These are phyloP conservation scores for Melitaea athalia DNA, from an alignment of 2,888 invertebrate species.

Conservation along the genomic window DNA sequence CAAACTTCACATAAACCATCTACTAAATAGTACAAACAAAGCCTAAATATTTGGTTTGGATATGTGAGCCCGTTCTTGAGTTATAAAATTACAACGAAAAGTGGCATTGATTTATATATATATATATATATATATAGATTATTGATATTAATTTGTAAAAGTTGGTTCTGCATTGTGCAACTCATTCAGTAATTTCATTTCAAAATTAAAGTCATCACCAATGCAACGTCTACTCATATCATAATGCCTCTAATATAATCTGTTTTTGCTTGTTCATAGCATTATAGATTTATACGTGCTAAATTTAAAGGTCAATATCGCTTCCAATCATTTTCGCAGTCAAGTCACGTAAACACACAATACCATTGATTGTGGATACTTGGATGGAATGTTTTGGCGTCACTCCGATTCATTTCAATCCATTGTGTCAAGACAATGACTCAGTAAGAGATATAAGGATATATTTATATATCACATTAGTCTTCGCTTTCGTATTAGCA, in stretches of 20 bases:
- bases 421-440: slow-evolving; percentile 51
- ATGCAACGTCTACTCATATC: slow-evolving; percentile 20
- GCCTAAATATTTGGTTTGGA: no score
- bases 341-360: slow-evolving; percentile 53
- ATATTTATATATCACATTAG: neutral
- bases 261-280: slow-evolving; percentile 7
- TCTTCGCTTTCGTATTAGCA: slow-evolving; percentile 13
- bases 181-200: slow-evolving; percentile 18
- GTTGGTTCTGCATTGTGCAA: neutral
- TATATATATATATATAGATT: no score
- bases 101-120: no score
- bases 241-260: slow-evolving; percentile 1
- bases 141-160: neutral
- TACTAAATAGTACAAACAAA: no score
- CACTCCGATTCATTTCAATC: slow-evolving; percentile 50
- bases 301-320: slow-evolving; percentile 33
- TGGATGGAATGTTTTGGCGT: slow-evolving; percentile 54
- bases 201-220: slow-evolving; percentile 27
- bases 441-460: slow-evolving; percentile 31
- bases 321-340: slow-evolving; percentile 33
- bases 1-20: no score
- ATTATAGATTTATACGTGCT: slow-evolving; percentile 7
- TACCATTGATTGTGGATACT: slow-evolving; percentile 50
- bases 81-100: no score
- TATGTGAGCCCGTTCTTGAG: no score